Evolutionary conservation across 2,113 vertebrate species (phyloP), one percentile per base, ranked within the genome.

Genomic region (Asarcornis scutulata): DNA sequence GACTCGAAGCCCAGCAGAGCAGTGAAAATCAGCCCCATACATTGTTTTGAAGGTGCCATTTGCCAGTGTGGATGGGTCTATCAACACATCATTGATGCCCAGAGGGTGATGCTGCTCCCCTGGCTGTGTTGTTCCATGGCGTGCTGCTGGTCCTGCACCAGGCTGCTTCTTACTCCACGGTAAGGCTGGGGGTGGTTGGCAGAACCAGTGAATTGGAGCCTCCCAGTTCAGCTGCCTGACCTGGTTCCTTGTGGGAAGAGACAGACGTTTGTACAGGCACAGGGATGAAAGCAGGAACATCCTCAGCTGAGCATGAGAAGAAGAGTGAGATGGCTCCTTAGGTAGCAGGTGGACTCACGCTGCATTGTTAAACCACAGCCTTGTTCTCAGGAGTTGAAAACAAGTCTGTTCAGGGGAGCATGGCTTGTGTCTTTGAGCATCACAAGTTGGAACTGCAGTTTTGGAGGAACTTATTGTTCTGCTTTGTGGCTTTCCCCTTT

Each of bases 21-120:
- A 42, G 42, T 88, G 52, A 59, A 85, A 88, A 83, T 71, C 50
- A 55, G 34, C 50, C 44, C 59, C 82, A 80, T 32, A 52, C 38
- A 32, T 67, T 77, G 91, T 88, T 94, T 86, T 86, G 63, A 83
- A 92, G 52, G 80, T 67, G 46, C 74, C 21, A 4, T 67, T 85
- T 86, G 66, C 66, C 63, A 44, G 78, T 13, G 26, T 31, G 32
- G 63, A 36, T 17, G 75, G 83, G 67, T 60, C 59, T 73, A 60
- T 88, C 53, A 53, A 6, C 40, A 46, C 36, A 50, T 83, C 63
- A 8, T 44, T 36, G 67, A 38, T 71, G 14, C n/a, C 13, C 27
- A 34, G 68, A 46, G 38, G 13, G 29, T 48, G 17, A 38, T 42
- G 31, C 50, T 13, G 8, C 26, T 44, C 36, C n/a, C 46, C 36